Evolutionary conservation across 1,140 invertebrate genomes (phyloP).

Genomic region (Tetramorium alpestre): DNA sequence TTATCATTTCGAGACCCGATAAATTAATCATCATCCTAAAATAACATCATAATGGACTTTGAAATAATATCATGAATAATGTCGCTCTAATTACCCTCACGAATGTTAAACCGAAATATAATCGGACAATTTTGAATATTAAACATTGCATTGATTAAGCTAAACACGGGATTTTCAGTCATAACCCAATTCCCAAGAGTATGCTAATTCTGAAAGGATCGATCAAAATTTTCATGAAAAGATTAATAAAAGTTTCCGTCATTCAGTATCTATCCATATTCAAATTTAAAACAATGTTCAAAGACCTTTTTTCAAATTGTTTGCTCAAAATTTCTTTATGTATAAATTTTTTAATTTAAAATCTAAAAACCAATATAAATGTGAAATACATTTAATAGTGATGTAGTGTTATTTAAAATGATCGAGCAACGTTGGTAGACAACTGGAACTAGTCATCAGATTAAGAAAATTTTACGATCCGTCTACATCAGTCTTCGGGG

Average conservation of each 20-base stretch:
- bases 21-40: slow-evolving; percentile 55
- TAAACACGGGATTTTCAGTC: neutral
- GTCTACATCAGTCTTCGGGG: slow-evolving; percentile 45
- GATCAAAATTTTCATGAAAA: neutral
- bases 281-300: neutral
- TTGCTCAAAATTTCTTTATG: neutral
- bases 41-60: slow-evolving; percentile 32
- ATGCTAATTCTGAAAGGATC: neutral
- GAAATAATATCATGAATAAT: slow-evolving; percentile 49
- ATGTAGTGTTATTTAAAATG: neutral
- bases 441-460: neutral
- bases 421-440: neutral
- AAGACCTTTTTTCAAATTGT: neutral
- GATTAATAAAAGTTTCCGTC: neutral
- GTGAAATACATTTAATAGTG: neutral
- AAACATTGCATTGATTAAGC: slow-evolving; percentile 3
- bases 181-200: neutral
- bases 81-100: slow-evolving; percentile 21
- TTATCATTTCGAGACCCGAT: slow-evolving; percentile 29
- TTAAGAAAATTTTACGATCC: slow-evolving; percentile 34
- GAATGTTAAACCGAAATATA: neutral
- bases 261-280: neutral
- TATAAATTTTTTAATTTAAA: neutral
- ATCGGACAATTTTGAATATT: neutral
- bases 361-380: neutral